Evolutionary conservation across 2,113 vertebrate species (phyloP).

Genomic region (Eulemur rufifrons): DNA sequence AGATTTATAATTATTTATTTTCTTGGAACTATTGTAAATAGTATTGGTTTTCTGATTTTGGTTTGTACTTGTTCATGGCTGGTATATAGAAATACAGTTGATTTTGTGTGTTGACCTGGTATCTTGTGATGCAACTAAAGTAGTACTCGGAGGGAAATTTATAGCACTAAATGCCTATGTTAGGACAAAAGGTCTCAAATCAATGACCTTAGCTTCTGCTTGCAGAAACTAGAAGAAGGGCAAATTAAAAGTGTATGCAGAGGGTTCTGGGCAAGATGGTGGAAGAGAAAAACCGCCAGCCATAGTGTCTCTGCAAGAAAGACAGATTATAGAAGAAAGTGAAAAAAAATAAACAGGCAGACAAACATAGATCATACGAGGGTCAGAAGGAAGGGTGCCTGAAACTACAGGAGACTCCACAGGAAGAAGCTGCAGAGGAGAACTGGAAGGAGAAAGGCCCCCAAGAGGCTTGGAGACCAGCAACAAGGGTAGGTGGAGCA

Average conservation of each 20-base stretch:
- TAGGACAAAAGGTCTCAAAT: background rate
- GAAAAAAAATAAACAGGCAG: too few relatives aligned
- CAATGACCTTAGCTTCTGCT: background rate
- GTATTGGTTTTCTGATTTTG: conserved; percentile 2
- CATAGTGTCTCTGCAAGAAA: too few relatives aligned
- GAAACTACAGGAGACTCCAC: too few relatives aligned
- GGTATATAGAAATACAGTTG: background rate
- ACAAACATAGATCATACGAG: too few relatives aligned
- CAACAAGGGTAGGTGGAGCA: too few relatives aligned
- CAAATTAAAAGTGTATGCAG: background rate
- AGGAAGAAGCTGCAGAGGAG: too few relatives aligned
- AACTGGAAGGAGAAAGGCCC: too few relatives aligned
- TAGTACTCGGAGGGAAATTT: background rate
- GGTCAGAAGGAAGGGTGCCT: too few relatives aligned
- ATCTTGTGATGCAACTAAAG: background rate
- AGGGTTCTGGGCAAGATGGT: too few relatives aligned
- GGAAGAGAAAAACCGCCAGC: too few relatives aligned
- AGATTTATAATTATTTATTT: conserved; percentile 27
- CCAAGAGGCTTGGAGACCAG: too few relatives aligned
- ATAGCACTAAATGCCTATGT: background rate
- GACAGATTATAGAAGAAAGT: too few relatives aligned
- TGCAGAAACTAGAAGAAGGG: background rate
- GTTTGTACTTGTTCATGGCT: background rate
- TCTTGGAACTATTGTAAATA: background rate
- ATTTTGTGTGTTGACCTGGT: background rate